Evolutionary conservation across 1,140 invertebrate species (phyloP), one percentile per base, ranked within the genome.

Genomic region (Eueides isabella): DNA sequence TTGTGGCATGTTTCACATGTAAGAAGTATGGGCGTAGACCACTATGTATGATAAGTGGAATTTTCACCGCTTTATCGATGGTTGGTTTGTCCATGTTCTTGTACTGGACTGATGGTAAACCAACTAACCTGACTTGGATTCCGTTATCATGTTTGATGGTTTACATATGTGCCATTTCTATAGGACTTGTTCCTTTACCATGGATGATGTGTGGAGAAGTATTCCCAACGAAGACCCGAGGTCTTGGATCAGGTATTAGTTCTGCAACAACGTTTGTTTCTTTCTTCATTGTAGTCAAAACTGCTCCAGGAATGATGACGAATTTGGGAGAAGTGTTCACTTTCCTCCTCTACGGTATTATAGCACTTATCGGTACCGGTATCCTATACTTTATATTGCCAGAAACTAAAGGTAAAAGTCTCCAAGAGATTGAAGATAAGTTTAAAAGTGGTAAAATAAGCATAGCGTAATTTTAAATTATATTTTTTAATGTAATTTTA

Each of bases 371-470:
- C 31, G 96, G 96, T 2, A 94, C 95, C 6, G 81, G 95, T 14
- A 93, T 96, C 33, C 85, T 97, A 55, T 95, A 94, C 69, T 93
- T 95, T 33, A 95, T 95, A 71, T 85, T 98, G 28, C 97, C 97
- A 7, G 97, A 98, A 92, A 98, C 97, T 0, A 97, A 96, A 90
- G 96, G 96, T 11, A 96, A 95, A 79, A 96, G 95, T 26, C 91
- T 98, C 67, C 95, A 97, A 83, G 96, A 98, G 84, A 97, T 98
- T 71, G 95, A 96, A 82, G 93, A 94, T 38, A 87, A 86, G 55
- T 95, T 95, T 79, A 89, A 78, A 75, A 84, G 81, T 62, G 81
- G 80, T 6, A 91, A 90, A 77, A 83, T 83, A 77, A 83, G 82
- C 72, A 78, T 85, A 81, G 80, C 79, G 14, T 85, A 80, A 74